Conservation (phyloP, 2,113 vertebrate species). For the Barnardius zonarius region DNA sequence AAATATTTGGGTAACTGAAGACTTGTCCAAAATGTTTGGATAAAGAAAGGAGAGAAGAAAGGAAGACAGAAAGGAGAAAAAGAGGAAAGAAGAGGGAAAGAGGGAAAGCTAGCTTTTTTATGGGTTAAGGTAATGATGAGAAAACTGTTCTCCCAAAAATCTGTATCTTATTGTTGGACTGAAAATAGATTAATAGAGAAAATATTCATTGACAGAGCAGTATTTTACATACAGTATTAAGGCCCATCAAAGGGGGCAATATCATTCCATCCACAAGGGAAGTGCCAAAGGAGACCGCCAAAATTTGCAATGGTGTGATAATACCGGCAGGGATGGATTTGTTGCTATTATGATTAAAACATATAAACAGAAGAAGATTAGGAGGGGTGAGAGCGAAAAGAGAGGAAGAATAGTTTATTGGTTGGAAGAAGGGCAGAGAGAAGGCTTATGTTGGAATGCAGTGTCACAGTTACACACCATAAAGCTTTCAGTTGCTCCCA, state of each 20-base stretch:
- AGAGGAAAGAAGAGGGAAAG: neutral
- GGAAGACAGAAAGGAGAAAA: neutral
- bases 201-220: constrained; percentile 57
- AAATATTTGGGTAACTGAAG: constrained; percentile 52
- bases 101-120: neutral
- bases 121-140: constrained; percentile 44
- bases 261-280: constrained; percentile 45
- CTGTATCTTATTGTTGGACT: constrained; percentile 62
- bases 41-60: neutral
- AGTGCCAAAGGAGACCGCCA: constrained; percentile 40
- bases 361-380: constrained; percentile 68
- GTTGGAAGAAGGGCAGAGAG: constrained; percentile 65
- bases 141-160: constrained; percentile 64
- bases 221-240: constrained; percentile 57
- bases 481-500: constrained; percentile 71
- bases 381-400: constrained; percentile 53
- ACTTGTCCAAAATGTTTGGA: neutral
- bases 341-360: constrained; percentile 70
- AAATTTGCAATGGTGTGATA: constrained; percentile 58
- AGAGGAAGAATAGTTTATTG: constrained; percentile 63
- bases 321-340: constrained; percentile 57
- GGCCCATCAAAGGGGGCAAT: constrained; percentile 45
- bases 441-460: constrained; percentile 72
- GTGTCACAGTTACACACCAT: constrained; percentile 72
- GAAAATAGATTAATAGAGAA: constrained; percentile 55